phyloP scores from a whole-genome alignment of 2,113 vertebrate genomes.

The Dasyurus viverrinus region DNA sequence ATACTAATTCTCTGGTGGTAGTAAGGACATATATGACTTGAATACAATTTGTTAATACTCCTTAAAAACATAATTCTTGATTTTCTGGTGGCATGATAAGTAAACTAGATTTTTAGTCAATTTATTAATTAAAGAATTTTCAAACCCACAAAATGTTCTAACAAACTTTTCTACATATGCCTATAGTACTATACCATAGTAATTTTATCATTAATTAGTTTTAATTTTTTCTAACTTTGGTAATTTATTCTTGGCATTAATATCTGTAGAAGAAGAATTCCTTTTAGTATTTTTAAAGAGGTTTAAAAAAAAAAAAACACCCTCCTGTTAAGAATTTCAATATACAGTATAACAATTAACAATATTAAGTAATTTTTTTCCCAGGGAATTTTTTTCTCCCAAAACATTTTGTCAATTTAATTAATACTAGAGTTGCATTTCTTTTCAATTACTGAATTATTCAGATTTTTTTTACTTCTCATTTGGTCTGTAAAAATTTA shows the following conservation, averaged over 20 bases:
- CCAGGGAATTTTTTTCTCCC: not conserved
- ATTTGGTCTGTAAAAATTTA: not conserved
- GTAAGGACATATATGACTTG: conserved; percentile 6
- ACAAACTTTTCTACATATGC: not conserved
- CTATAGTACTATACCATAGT: not conserved
- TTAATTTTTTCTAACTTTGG: not conserved
- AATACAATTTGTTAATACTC: conserved; percentile 11
- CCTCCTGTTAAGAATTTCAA: not conserved
- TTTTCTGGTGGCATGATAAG: conserved; percentile 1
- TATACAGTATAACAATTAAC: not conserved
- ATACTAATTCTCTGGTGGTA: conserved; percentile 30
- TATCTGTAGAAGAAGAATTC: not conserved
- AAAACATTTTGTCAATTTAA: not conserved
- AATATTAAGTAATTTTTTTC: not conserved
- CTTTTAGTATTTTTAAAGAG: not conserved
- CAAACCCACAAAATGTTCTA: not conserved
- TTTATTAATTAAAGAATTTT: not conserved
- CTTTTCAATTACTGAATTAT: not conserved
- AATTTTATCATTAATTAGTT: not conserved
- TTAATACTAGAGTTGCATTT: not conserved
- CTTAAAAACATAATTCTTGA: not conserved
- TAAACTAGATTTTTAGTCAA: not conserved
- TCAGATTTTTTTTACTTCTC: not conserved
- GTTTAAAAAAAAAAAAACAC: not conserved
- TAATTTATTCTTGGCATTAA: not conserved